These are phyloP conservation scores for Euura saliciscinereae DNA, from an alignment of 1,140 invertebrate genomes.

Conservation along the genomic window DNA sequence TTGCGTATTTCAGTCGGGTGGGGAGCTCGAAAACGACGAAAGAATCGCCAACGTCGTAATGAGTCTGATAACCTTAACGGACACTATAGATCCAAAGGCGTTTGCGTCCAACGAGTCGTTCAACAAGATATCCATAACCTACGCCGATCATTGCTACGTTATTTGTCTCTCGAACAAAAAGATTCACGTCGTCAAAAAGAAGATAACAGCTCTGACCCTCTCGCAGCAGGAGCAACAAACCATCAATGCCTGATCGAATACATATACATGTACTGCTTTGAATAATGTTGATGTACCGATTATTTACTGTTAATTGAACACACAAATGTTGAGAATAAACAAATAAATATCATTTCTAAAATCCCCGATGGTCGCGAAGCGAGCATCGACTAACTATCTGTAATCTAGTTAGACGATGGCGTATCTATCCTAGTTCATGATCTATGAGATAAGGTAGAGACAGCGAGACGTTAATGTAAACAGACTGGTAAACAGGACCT, in stretches of 20 bases:
- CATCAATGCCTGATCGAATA: neutral
- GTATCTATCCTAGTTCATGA: too few relatives aligned
- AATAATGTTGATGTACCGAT: too few relatives aligned
- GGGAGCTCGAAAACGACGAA: slow-evolving; percentile 88
- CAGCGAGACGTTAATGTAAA: neutral
- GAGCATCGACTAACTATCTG: too few relatives aligned
- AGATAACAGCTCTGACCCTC: slow-evolving; percentile 20
- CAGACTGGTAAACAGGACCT: neutral
- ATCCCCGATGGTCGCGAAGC: too few relatives aligned
- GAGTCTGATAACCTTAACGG: slow-evolving; percentile 59
- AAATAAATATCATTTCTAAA: too few relatives aligned
- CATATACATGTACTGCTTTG: too few relatives aligned
- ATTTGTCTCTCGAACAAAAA: slow-evolving; percentile 86
- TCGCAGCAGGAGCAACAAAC: neutral
- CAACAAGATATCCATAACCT: slow-evolving; percentile 81
- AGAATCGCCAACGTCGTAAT: slow-evolving; percentile 75
- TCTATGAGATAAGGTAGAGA: too few relatives aligned
- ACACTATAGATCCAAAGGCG: slow-evolving; percentile 67
- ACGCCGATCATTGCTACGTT: slow-evolving; percentile 81
- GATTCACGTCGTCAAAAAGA: slow-evolving; percentile 78
- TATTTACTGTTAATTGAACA: too few relatives aligned
- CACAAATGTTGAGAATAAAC: too few relatives aligned
- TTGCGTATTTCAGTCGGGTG: slow-evolving; percentile 70
- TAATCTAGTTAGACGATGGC: too few relatives aligned
- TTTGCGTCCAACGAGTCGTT: slow-evolving; percentile 72